A percentile compares a stretch with the other conserved stretches of the same genome.
Conservation (phyloP, 2,797 vertebrate species). For the Molossus alvarezi region DNA sequence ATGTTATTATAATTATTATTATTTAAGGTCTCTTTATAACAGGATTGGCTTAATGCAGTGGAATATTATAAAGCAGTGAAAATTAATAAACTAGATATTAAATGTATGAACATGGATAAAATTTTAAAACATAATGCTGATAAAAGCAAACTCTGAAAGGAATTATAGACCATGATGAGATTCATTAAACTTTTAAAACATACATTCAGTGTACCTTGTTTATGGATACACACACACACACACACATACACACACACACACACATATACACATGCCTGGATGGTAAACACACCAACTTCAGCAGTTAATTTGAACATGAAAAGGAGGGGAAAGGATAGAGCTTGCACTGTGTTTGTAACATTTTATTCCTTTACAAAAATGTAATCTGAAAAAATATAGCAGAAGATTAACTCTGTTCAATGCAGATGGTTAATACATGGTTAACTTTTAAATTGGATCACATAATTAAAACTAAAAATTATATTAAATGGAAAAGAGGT, state of each 20-base stretch:
- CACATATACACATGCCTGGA: neutral
- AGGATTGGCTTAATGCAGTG: neutral
- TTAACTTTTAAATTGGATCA: conserved; percentile 22
- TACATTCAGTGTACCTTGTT: neutral
- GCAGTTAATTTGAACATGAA: neutral
- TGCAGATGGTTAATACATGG: neutral
- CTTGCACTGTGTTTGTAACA: neutral
- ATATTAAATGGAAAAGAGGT: neutral
- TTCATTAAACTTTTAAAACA: conserved; percentile 16
- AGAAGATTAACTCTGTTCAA: conserved; percentile 31
- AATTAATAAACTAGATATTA: neutral
- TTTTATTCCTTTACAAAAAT: conserved; percentile 56
- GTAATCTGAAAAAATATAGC: neutral
- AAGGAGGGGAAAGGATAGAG: neutral
- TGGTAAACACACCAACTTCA: neutral
- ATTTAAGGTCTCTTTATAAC: neutral
- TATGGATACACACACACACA: neutral
- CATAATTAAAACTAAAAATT: conserved; percentile 57
- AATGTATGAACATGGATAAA: neutral
- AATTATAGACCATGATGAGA: neutral
- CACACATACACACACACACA: neutral
- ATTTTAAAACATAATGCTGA: neutral
- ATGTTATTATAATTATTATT: no score
- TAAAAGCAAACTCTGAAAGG: neutral
- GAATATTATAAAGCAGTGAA: neutral